Evolutionary conservation across 2,888 invertebrate species (phyloP), one percentile per base, ranked within the genome.

Genomic region (Merodon equestris): DNA sequence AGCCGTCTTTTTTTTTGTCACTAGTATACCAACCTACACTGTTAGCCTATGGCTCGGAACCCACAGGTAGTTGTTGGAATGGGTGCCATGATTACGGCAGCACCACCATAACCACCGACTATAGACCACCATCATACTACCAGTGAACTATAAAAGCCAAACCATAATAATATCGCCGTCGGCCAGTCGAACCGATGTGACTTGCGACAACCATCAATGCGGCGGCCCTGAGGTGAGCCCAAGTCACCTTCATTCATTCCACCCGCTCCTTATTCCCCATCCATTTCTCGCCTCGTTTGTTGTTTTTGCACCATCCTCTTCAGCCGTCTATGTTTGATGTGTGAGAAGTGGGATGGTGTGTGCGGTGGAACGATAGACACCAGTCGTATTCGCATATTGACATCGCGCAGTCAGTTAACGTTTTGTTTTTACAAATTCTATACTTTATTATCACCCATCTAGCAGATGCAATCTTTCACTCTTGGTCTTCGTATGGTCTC

Each of bases 401-500:
- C 82, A 81, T 77, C 82, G 79, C 66, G 73, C 72, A 82, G 81
- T 82, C 81, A 82, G 77, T 81, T 77, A 83, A 81, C 83, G 81
- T 83, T 83, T 83, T 83, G 82, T 83, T 82, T 83, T 83, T 81
- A 83, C 83, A 83, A 83, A 83, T 83, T 82, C 82, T 76, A 82
- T 82, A 81, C 81, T 83, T 83, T 77, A 68, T 71, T 72, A 77
- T 81, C 81, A 51, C 56, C 64, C 48, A 79, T 79, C 79, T 79
- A 74, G 68, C 73, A 79, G 79, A 79, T 79, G 79, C 64, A 79
- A 79, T 79, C 79, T 79, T 74, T 79, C 74, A 79, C 74, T n/a
- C n/a, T 79, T 79, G 71, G 68, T 47, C 56, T 68, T 56, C 50
- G 56, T n/a, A 40, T n/a, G 12, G 40, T n/a, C 12, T 40, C 3